Base-by-base conservation (phyloP, 1,140 invertebrate species). In the Anadara kagoshimensis region DNA sequence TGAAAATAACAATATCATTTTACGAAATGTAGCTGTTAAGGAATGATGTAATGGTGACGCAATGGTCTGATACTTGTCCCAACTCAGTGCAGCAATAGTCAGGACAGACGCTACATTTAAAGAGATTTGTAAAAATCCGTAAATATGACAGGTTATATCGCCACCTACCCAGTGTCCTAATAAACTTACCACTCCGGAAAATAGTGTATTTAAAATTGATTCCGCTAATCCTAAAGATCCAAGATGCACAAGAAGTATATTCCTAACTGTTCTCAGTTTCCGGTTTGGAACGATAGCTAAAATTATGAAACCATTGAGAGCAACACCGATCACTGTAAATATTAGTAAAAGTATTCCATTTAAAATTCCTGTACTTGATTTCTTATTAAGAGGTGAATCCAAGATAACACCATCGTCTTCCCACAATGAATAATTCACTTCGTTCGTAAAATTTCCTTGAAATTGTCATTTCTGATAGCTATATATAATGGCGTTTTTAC, bases 1-100 rank as follows among this genome's bases (percentile, higher is more conserved):
- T 12, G 68, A 43, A 68, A 86, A 83, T 67, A 82, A 79, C n/a
- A 58, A 74, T 12, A 77, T 67, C 83, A 86, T 85, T 73, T 81
- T 84, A 22, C 74, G 43, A 41, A 77, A 51, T 1, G 81, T 82
- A 41, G 85, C 84, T 16, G 82, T 81, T 24, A 84, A 75, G n/a
- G 84, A 81, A 70, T 86, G 85, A 69, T 85, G 83, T 16, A 86
- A 71, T 8, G 85, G 85, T 11, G 79, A 79, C 0, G 83, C 83
- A 54, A 86, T 86, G 11, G 85, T 85, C 54, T 84, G 83, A 73
- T 86, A 85, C 65, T 86, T 86, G 66, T 86, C 85, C 85, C 84
- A 86, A 63, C 84, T 85, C 36, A 86, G 74, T 7, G 84, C 85
- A 0, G 83, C 78, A 10, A 86, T 84, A 0, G 84, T 86, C 84